phyloP scores from a whole-genome alignment of 2,797 vertebrate genomes.

The Nyctalus aviator region DNA sequence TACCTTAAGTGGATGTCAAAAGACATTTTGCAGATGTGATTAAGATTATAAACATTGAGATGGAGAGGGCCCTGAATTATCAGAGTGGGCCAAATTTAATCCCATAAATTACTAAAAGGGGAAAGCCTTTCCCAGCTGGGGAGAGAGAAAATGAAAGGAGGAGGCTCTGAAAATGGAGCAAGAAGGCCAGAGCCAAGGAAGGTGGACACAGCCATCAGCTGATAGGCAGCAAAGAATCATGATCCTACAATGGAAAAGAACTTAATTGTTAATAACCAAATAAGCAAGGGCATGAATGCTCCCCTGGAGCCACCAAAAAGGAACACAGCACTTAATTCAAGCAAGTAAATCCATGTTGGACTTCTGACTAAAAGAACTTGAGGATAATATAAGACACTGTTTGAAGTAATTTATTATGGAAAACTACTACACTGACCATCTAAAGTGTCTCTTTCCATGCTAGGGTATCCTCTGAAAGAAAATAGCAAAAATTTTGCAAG shows the following conservation, averaged over 20 bases:
- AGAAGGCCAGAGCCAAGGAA: background rate
- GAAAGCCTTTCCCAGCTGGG: background rate
- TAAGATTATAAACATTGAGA: background rate
- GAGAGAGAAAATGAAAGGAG: background rate
- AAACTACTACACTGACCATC: too few relatives aligned
- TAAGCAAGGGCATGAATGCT: background rate
- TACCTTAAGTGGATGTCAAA: background rate
- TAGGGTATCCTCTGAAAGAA: background rate
- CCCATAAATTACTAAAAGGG: background rate
- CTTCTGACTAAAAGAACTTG: constrained; percentile 5
- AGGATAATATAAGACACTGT: background rate
- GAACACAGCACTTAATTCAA: background rate
- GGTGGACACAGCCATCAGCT: background rate
- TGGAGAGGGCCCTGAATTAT: background rate
- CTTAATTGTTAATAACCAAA: background rate
- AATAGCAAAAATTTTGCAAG: background rate
- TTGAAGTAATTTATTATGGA: background rate
- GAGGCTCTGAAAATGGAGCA: background rate
- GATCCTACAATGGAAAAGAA: background rate
- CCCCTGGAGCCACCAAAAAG: background rate
- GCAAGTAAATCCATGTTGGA: background rate
- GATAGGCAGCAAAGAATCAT: background rate
- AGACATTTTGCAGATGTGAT: background rate
- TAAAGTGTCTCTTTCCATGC: background rate
- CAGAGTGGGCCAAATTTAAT: background rate